Evolutionary conservation across 2,888 invertebrate species (phyloP).

Genomic region (Hypselothyrea guttata): DNA sequence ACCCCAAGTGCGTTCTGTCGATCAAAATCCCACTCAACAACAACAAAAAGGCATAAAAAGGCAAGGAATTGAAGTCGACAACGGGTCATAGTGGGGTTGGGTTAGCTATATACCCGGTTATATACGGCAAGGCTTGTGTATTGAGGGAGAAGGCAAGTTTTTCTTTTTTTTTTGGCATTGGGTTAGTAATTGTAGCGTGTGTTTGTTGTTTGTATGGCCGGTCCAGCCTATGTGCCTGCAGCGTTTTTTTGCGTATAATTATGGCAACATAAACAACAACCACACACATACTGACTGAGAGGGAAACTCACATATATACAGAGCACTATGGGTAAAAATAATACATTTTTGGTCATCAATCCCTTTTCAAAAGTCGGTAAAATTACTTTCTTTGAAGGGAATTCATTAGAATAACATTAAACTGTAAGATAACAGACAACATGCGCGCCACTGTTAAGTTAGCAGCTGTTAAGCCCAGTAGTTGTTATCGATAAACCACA

Average conservation of each 20-base stretch:
- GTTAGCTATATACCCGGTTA: too few species aligned
- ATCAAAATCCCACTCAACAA: constrained; percentile 3
- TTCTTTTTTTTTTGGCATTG: too few species aligned
- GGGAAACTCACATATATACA: constrained; percentile 2
- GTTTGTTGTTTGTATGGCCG: constrained; percentile 23
- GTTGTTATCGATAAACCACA: too few species aligned
- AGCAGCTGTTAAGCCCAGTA: too few species aligned
- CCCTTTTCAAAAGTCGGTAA: too few species aligned
- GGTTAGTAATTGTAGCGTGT: constrained; percentile 26
- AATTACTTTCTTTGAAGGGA: too few species aligned
- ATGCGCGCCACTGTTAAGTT: too few species aligned
- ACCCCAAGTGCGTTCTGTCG: constrained; percentile 29
- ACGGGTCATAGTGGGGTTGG: neutral
- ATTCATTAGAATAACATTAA: too few species aligned
- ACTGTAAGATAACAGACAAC: too few species aligned
- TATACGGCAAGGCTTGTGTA: constrained; percentile 17
- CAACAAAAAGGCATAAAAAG: neutral
- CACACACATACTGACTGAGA: constrained; percentile 8
- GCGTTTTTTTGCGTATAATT: constrained; percentile 53
- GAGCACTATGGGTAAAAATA: too few species aligned
- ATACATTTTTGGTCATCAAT: too few species aligned
- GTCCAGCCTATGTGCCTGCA: constrained; percentile 43
- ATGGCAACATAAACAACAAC: constrained; percentile 56
- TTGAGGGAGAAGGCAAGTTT: neutral
- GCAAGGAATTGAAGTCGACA: neutral